A percentile compares a stretch with the other conserved stretches of the same genome.
Evolutionary conservation across 2,888 invertebrate species (phyloP).

Genomic region (Dascillus cervinus): DNA sequence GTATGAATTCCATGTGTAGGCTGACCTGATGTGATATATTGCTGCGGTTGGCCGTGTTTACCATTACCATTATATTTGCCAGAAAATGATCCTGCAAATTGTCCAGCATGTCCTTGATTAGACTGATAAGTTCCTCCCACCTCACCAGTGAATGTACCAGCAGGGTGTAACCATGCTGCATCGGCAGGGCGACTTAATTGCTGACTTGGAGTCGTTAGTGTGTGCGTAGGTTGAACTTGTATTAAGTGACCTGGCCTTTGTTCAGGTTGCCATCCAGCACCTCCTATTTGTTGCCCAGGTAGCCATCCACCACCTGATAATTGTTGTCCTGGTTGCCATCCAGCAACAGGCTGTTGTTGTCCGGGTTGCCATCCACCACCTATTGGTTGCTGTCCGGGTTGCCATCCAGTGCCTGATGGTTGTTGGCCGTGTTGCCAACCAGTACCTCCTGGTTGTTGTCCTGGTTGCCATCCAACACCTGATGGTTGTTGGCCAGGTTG

Average conservation of each 20-base stretch:
- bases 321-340: conserved; percentile 7
- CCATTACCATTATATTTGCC: conserved; percentile 13
- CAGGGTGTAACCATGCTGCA: not conserved
- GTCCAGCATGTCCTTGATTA: conserved; percentile 13
- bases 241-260: not conserved
- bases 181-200: conserved; percentile 6
- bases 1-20: no score
- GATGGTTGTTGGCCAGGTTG: conserved; percentile 6
- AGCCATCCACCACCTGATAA: not conserved
- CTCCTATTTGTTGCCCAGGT: conserved; percentile 1
- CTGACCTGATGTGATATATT: no score
- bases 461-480: conserved; percentile 9
- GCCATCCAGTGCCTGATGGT: not conserved
- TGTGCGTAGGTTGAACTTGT: conserved; percentile 6
- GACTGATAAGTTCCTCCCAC: conserved; percentile 23
- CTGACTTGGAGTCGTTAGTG: conserved; percentile 5
- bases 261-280: conserved; percentile 12
- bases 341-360: conserved; percentile 6
- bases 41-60: no score
- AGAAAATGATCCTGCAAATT: conserved; percentile 15
- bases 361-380: conserved; percentile 13
- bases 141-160: conserved; percentile 24
- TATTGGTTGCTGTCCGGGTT: conserved; percentile 13
- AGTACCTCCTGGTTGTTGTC: conserved; percentile 1
- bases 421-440: conserved; percentile 7